Conservation (phyloP, 1,140 invertebrate genomes). For the Saccostrea echinata region DNA sequence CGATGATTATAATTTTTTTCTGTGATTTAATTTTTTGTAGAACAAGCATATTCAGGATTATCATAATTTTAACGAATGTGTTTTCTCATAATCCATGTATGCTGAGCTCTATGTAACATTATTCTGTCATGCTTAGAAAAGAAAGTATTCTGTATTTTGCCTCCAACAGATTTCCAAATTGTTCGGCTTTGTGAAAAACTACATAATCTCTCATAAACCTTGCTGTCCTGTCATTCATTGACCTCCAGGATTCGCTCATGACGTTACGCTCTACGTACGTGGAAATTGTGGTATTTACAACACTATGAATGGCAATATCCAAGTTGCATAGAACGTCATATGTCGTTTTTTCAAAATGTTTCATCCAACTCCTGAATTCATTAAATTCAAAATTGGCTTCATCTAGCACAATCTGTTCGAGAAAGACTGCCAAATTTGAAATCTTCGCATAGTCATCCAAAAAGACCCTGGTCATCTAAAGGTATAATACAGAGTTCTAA, state of each 20-base stretch:
- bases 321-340: neutral
- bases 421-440: neutral
- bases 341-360: neutral
- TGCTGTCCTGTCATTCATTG: neutral
- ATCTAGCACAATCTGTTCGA: neutral
- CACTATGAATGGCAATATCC: neutral
- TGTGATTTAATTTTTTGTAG: too few relatives aligned
- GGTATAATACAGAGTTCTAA: neutral
- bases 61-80: too few relatives aligned
- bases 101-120: too few relatives aligned
- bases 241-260: neutral
- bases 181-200: too few relatives aligned
- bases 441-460: neutral
- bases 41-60: too few relatives aligned
- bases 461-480: neutral
- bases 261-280: neutral
- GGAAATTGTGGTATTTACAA: too few relatives aligned
- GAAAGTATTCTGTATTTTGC: too few relatives aligned
- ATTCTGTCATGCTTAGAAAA: too few relatives aligned
- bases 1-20: too few relatives aligned
- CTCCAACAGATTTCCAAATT: too few relatives aligned
- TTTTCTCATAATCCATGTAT: too few relatives aligned
- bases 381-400: neutral
- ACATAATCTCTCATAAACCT: too few relatives aligned
- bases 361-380: neutral